Evolutionary conservation across 2,113 vertebrate species (phyloP).

Genomic region (Machaerirhynchus nigripectus): DNA sequence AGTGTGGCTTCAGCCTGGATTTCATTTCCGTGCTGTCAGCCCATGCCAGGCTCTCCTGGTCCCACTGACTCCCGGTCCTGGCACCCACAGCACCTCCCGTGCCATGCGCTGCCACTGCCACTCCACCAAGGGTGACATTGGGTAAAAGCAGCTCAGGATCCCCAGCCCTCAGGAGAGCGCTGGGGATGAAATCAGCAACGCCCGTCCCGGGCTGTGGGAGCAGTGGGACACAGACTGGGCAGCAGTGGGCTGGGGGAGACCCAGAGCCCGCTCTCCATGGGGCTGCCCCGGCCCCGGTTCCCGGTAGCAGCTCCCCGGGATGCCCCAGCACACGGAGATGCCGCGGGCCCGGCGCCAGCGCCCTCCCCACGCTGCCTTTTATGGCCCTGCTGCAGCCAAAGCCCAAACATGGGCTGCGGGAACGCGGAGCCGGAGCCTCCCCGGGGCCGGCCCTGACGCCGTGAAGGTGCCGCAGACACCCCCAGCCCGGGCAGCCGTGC

Average conservation of each 20-base stretch:
- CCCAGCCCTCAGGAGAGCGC: not conserved
- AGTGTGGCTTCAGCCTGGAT: not conserved
- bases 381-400: slow-evolving; percentile 15
- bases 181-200: rapidly evolving
- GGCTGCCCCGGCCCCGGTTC: not conserved
- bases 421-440: not conserved
- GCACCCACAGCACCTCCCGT: not conserved
- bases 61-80: not conserved
- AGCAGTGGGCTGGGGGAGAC: rapidly evolving
- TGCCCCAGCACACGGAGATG: not conserved
- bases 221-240: not conserved
- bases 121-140: rapidly evolving
- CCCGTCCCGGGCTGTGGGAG: not conserved
- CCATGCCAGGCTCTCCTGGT: not conserved
- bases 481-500: rapidly evolving
- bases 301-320: not conserved
- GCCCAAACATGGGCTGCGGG: slow-evolving; percentile 41
- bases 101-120: rapidly evolving
- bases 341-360: not conserved
- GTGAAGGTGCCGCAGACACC: not conserved
- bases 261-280: rapidly evolving
- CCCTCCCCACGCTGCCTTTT: slow-evolving; percentile 62
- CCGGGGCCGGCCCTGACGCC: not conserved
- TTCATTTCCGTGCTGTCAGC: not conserved
- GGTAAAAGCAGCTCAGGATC: not conserved